phyloP scores from a whole-genome alignment of 2,797 vertebrate genomes.

The Argentina silus region DNA sequence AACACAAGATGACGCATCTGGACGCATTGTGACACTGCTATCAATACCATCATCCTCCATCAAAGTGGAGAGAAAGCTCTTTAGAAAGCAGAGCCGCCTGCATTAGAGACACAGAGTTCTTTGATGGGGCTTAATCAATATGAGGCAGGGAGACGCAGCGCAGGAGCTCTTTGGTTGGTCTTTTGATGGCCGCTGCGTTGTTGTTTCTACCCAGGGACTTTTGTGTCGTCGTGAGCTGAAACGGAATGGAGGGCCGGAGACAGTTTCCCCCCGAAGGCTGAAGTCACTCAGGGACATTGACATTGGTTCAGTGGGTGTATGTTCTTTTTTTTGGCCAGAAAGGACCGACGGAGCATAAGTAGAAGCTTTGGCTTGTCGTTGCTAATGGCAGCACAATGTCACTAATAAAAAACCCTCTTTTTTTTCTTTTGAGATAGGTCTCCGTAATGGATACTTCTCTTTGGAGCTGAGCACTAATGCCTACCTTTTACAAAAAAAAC shows the following conservation, averaged over 20 bases:
- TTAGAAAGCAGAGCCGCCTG: conserved; percentile 77
- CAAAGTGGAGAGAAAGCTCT: conserved; percentile 83
- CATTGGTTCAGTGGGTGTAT: conserved; percentile 61
- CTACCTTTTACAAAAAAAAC: conserved; percentile 28
- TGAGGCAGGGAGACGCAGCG: conserved; percentile 64
- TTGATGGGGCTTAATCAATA: conserved; percentile 87
- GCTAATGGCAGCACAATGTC: conserved; percentile 80
- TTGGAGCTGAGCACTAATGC: conserved; percentile 76
- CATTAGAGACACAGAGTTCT: conserved; percentile 80
- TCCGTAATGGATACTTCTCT: conserved; percentile 74
- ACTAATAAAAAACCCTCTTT: conserved; percentile 64
- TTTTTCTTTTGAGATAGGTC: conserved; percentile 62
- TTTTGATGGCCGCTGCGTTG: conserved; percentile 78
- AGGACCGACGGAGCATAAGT: background rate
- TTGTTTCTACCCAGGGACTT: conserved; percentile 66
- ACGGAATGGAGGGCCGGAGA: conserved; percentile 56
- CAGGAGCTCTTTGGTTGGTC: conserved; percentile 74
- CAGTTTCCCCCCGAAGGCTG: conserved; percentile 43
- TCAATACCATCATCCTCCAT: conserved; percentile 85
- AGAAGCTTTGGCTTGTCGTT: background rate
- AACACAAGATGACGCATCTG: conserved; percentile 57
- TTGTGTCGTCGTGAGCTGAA: conserved; percentile 53
- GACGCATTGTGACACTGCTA: conserved; percentile 81
- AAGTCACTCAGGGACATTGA: conserved; percentile 36
- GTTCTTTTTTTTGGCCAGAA: conserved; percentile 2